Base-by-base conservation (phyloP, 2,888 invertebrate genomes). In the Alentia gelatinosa region DNA sequence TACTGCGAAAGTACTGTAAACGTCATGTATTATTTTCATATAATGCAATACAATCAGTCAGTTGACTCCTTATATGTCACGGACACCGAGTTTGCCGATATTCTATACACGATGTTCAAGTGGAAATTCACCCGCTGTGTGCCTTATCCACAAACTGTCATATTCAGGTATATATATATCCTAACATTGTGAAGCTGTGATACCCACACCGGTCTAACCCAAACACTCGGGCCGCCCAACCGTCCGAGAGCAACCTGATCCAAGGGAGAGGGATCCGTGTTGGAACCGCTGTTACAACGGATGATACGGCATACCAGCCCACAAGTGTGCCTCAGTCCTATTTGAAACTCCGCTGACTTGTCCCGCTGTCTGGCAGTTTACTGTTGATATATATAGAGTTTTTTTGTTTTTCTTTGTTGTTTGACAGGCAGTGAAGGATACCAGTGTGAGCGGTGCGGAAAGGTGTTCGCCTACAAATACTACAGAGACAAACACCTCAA, bases 401-500 rank as follows among this genome's bases (percentile, higher is more conserved):
- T 89, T 35, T 23, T 75, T n/a, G 47, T 42, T 26, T 90, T 4
- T 19, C 37, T 89, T 50, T 89, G 33, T 37, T 63, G 35, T 63
- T 63, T 63, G 33, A 75, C 93, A 96, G 96, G 94, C 74, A 94
- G 94, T 63, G 96, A 96, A 92, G 96, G 96, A 1, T 96, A 94
- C 93, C 94, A 94, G 91, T 97, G 96, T 93, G 96, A 96, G 40
- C 93, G 96, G 26, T 97, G 97, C 93, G 97, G 97, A 3, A 97
- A 97, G 93, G 96, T 97, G 93, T 97, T 97, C 93, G 96, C 96
- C 89, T 97, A 97, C 94, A 95, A 95, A 91, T 97, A 97, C 93
- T 97, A 97, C 94, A 91, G 96, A 74, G 96, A 96, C 93, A 97
- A 97, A 93, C 97, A 97, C 93, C 94, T 97, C 42, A 97, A 97